Percentiles rank a stretch among this genome's conserved stretches.
Evolutionary conservation across 2,113 vertebrate genomes (phyloP).

Genomic region (Hemiprocne comata): DNA sequence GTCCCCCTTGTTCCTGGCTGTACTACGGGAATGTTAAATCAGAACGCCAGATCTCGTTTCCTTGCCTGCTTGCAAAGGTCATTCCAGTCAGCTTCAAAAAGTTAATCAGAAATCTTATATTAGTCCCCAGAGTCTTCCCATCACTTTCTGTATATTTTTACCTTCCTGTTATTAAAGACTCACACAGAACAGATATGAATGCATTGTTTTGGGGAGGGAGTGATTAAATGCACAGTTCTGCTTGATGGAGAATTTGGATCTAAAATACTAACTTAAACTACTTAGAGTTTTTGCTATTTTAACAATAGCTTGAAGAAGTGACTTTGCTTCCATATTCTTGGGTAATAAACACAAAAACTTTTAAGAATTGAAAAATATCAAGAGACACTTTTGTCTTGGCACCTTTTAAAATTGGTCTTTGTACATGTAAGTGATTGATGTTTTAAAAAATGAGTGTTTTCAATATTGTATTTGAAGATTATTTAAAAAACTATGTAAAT

Average conservation of each 20-base stretch:
- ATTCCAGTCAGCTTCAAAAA: background rate
- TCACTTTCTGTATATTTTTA: background rate
- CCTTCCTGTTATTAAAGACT: background rate
- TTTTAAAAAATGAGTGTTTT: background rate
- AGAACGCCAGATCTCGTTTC: rapidly evolving
- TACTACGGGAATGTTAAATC: too few relatives aligned
- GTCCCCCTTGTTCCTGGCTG: too few relatives aligned
- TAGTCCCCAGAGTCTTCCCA: background rate
- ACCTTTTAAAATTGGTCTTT: background rate
- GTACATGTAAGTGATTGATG: background rate
- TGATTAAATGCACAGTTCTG: rapidly evolving
- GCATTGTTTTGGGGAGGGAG: too few relatives aligned
- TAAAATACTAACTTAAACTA: background rate
- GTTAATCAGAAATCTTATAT: rapidly evolving
- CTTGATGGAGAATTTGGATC: background rate
- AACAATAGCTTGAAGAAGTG: background rate
- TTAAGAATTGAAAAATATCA: background rate
- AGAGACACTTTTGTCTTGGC: background rate
- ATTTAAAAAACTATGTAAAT: background rate
- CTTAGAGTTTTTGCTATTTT: background rate
- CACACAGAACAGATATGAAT: too few relatives aligned
- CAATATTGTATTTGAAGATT: background rate
- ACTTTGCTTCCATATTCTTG: background rate
- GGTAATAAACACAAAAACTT: background rate
- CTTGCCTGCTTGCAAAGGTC: background rate